phyloP scores from a whole-genome alignment of 2,797 vertebrate genomes.

The Catamblyrhynchus diadema region DNA sequence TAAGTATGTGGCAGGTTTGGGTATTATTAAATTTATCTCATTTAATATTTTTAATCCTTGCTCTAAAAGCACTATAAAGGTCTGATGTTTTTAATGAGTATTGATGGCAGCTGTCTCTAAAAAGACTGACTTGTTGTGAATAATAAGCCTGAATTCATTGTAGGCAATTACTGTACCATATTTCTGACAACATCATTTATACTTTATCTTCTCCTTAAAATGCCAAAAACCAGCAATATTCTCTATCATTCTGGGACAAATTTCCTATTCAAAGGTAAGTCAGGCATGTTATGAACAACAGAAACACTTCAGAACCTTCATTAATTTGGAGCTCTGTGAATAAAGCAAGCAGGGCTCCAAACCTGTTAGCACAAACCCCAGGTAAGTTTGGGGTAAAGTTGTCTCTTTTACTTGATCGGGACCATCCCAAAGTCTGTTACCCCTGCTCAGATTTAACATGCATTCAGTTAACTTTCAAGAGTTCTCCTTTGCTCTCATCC shows the following conservation, averaged over 20 bases:
- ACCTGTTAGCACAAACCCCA: neutral
- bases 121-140: constrained; percentile 9
- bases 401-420: neutral
- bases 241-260: neutral
- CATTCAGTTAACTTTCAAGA: neutral
- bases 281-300: neutral
- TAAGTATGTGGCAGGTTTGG: neutral
- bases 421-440: neutral
- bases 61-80: neutral
- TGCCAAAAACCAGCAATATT: neutral
- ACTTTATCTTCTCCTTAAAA: constrained; percentile 7
- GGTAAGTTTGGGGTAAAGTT: neutral
- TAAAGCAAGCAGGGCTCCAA: neutral
- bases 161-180: neutral
- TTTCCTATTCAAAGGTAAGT: neutral
- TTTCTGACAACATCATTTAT: constrained; percentile 8
- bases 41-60: constrained; percentile 8
- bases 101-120: constrained; percentile 34
- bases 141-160: neutral
- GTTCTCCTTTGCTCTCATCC: neutral
- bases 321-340: neutral
- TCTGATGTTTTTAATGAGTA: constrained; percentile 23
- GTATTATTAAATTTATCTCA: neutral
- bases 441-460: neutral
- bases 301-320: neutral